phyloP scores from a whole-genome alignment of 2,888 invertebrate genomes.

The Campaea margaritaria region DNA sequence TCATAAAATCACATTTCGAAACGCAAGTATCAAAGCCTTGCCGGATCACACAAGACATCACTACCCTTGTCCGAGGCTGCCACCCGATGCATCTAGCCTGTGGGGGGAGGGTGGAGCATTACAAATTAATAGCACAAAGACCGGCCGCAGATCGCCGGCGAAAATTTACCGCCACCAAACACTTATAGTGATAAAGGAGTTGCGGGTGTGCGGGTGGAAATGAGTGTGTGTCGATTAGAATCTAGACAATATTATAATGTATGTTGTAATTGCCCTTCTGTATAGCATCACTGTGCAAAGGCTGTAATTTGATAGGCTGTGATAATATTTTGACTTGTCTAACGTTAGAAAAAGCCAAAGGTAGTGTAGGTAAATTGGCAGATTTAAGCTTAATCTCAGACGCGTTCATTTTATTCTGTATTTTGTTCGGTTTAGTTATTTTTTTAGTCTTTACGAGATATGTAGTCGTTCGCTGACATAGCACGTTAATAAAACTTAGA shows the following conservation, averaged over 20 bases:
- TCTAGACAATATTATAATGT: neutral
- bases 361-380: too few species aligned
- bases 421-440: too few species aligned
- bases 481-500: too few species aligned
- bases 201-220: slow-evolving; percentile 37
- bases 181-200: slow-evolving; percentile 71
- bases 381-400: too few species aligned
- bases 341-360: too few species aligned
- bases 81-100: slow-evolving; percentile 69
- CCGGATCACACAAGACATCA: slow-evolving; percentile 38
- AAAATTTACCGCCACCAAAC: slow-evolving; percentile 82
- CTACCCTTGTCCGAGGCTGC: slow-evolving; percentile 36
- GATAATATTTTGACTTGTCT: too few species aligned
- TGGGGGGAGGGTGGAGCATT: slow-evolving; percentile 73
- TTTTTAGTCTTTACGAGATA: too few species aligned
- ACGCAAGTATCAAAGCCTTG: slow-evolving; percentile 50
- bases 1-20: neutral
- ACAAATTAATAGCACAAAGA: slow-evolving; percentile 86
- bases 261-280: too few species aligned
- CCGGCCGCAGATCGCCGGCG: slow-evolving; percentile 82
- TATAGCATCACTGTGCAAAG: too few species aligned
- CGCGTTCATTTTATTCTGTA: too few species aligned
- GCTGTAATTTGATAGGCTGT: too few species aligned
- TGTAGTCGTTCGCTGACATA: too few species aligned
- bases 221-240: neutral